Evolutionary conservation across 2,797 vertebrate species (phyloP).

Genomic region (Serranus cabrilla): DNA sequence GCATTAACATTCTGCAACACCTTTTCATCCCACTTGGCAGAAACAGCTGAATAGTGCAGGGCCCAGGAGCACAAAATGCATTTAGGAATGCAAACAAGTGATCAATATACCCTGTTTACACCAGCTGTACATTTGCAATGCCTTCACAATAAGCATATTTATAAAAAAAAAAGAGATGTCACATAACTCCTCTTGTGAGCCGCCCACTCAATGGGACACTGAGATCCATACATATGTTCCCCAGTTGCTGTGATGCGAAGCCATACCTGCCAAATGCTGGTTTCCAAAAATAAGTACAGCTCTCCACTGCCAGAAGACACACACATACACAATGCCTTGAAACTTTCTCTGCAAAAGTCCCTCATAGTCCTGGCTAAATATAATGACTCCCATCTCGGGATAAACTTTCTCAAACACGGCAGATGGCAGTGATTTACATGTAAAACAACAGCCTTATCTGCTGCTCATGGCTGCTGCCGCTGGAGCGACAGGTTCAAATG

Average conservation of each 20-base stretch:
- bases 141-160: constrained; percentile 11
- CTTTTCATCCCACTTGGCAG: constrained; percentile 46
- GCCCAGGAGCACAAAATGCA: constrained; percentile 28
- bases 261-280: constrained; percentile 52
- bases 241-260: constrained; percentile 41
- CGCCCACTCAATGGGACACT: constrained; percentile 40
- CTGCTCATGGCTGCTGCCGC: constrained; percentile 61
- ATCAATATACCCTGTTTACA: constrained; percentile 8
- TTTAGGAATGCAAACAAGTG: constrained; percentile 32
- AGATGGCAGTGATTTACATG: constrained; percentile 79
- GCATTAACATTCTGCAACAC: constrained; percentile 41
- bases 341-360: constrained; percentile 48
- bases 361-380: constrained; percentile 40
- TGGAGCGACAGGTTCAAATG: constrained; percentile 48
- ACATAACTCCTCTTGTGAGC: constrained; percentile 32
- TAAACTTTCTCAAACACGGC: constrained; percentile 55
- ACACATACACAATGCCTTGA: constrained; percentile 9
- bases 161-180: constrained; percentile 11
- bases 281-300: constrained; percentile 49
- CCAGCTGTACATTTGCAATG: constrained; percentile 25
- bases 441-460: constrained; percentile 68
- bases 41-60: constrained; percentile 22
- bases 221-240: constrained; percentile 52
- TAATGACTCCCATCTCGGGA: constrained; percentile 43
- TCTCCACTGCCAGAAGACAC: constrained; percentile 12